phyloP scores from a whole-genome alignment of 2,888 invertebrate genomes.

The Trachelus iudaicus region DNA sequence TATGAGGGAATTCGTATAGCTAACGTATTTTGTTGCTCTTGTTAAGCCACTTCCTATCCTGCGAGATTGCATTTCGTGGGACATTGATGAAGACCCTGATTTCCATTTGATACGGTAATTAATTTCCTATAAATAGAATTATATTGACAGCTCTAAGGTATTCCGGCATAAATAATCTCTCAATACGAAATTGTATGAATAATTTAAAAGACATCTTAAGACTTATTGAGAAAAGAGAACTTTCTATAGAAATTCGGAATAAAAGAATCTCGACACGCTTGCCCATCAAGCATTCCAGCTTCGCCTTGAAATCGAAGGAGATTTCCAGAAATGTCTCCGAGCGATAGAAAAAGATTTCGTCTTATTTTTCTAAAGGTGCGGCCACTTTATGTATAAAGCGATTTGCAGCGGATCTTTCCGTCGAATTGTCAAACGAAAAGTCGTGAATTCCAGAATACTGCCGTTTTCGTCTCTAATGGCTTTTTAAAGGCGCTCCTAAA shows the following conservation, averaged over 20 bases:
- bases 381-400: neutral
- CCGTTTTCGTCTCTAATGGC: conserved; percentile 31
- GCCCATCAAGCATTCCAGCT: neutral
- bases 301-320: neutral
- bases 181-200: neutral
- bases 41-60: neutral
- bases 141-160: neutral
- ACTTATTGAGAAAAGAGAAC: neutral
- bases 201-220: neutral
- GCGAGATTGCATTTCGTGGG: neutral
- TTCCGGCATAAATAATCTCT: neutral
- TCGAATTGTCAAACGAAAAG: conserved; percentile 13
- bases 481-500: conserved; percentile 42
- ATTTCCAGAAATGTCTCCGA: neutral
- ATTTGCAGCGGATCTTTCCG: neutral
- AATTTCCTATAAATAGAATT: neutral
- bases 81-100: neutral
- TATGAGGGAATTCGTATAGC: conserved; percentile 11
- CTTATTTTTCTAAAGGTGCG: neutral
- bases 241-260: neutral
- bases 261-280: neutral
- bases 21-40: conserved; percentile 16
- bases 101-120: neutral
- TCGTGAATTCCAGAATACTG: conserved; percentile 21
- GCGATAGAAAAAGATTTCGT: neutral